A percentile compares a stretch with the other conserved stretches of the same genome.
Evolutionary conservation across 2,888 invertebrate genomes (phyloP).

Genomic region (Muscina levida): DNA sequence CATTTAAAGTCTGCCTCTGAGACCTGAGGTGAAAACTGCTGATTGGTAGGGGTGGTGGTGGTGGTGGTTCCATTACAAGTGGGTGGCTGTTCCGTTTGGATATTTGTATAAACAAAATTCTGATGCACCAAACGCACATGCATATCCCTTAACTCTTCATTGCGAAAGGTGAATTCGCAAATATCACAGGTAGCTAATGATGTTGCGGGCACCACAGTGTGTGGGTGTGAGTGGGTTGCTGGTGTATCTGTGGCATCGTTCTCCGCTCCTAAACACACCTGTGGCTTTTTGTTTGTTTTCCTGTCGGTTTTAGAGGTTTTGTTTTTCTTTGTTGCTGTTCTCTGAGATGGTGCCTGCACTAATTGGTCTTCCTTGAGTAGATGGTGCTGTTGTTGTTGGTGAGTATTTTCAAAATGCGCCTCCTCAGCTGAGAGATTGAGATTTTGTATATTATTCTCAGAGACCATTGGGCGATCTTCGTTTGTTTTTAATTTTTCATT

Average conservation of each 20-base stretch:
- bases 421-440: slow-evolving; percentile 34
- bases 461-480: slow-evolving; percentile 47
- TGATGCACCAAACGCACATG: slow-evolving; percentile 87
- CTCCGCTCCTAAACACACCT: neutral
- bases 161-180: slow-evolving; percentile 87
- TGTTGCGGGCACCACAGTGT: neutral
- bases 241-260: slow-evolving; percentile 13
- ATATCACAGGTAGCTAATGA: slow-evolving; percentile 82
- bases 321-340: slow-evolving; percentile 20
- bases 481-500: slow-evolving; percentile 69
- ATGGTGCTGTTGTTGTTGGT: slow-evolving; percentile 16
- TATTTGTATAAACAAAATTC: slow-evolving; percentile 60
- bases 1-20: slow-evolving; percentile 81
- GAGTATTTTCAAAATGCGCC: slow-evolving; percentile 35
- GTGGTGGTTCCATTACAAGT: slow-evolving; percentile 46
- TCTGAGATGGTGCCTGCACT: neutral
- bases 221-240: slow-evolving; percentile 1
- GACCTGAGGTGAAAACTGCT: neutral
- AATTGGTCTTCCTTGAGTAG: slow-evolving; percentile 25
- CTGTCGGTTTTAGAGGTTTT: slow-evolving; percentile 37
- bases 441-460: slow-evolving; percentile 44
- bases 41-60: slow-evolving; percentile 43
- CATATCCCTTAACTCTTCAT: slow-evolving; percentile 86
- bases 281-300: slow-evolving; percentile 40
- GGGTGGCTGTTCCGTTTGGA: neutral